Evolutionary conservation across 2,888 invertebrate genomes (phyloP), one percentile per base, ranked within the genome.

Genomic region (Noctua pronuba): DNA sequence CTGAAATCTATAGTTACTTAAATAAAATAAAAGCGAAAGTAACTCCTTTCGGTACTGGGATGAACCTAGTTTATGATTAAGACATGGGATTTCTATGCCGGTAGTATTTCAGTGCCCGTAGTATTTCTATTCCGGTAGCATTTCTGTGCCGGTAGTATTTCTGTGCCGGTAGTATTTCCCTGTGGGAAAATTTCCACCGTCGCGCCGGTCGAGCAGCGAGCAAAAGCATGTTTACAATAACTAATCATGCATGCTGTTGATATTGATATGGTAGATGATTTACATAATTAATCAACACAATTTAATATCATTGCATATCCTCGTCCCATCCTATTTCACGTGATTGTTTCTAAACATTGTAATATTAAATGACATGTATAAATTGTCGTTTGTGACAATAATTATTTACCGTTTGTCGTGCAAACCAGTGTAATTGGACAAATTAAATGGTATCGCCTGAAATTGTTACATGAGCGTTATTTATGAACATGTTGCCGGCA

Each of bases 381-480:
- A 86, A 85, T 86, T 41, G 58, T 77, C 65, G 62, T 75, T 72
- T 73, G 85, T 79, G 85, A 73, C 74, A 80, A 77, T 84, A 60
- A 60, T 60, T 60, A 84, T 80, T 77, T 75, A 80, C 81, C 73
- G 73, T 38, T 65, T 80, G 85, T 77, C 73, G 80, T 84, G 85
- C 86, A 73, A 84, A 87, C 76, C 84, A 72, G 44, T 84, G 62
- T 85, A 86, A 85, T 85, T 85, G 87, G 69, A 73, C 85, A 73
- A 85, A 85, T 85, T 84, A 85, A 85, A 85, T 84, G 74, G 82
- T 75, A 77, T 84, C 74, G 85, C 81, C 72, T 80, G 85, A 73
- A 73, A 86, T 86, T 75, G 85, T 85, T 77, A 84, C 85, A 80
- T 60, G 67, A 60, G 65, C 82, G 74, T 87, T 87, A 85, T 85